Percentiles rank a stretch among this genome's conserved stretches.
These are phyloP conservation scores for Lacanobia oleracea DNA, from an alignment of 2,888 invertebrate species.

Conservation along the genomic window DNA sequence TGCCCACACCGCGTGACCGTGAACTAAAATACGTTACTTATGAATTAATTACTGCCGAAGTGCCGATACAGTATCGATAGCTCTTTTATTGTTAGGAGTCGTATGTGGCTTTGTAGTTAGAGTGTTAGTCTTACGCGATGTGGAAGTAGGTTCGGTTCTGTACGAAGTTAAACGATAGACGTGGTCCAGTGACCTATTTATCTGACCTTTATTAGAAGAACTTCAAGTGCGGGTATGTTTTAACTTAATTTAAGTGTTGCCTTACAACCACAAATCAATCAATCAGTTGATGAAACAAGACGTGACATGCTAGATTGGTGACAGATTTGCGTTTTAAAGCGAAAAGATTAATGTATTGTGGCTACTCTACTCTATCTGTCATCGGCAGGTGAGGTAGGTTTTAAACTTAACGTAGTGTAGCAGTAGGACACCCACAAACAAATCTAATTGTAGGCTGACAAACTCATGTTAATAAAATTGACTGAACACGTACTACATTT, in stretches of 20 bases:
- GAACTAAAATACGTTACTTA: constrained; percentile 61
- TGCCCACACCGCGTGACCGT: constrained; percentile 60
- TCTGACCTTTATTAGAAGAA: not conserved
- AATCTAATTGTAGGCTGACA: too few relatives aligned
- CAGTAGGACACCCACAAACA: too few relatives aligned
- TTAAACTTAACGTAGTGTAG: too few relatives aligned
- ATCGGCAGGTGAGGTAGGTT: too few relatives aligned
- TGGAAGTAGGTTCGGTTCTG: not conserved
- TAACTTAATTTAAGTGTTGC: not conserved
- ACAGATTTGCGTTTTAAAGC: too few relatives aligned
- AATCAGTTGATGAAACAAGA: too few relatives aligned
- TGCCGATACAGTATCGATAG: constrained; percentile 48
- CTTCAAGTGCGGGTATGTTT: constrained; percentile 4
- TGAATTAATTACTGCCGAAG: constrained; percentile 58
- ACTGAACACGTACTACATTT: too few relatives aligned
- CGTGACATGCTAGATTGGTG: too few relatives aligned
- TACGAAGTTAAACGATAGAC: not conserved
- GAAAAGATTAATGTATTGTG: too few relatives aligned
- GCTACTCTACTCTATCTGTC: too few relatives aligned
- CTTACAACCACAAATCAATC: not conserved
- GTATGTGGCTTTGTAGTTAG: constrained; percentile 10
- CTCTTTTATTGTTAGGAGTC: constrained; percentile 45
- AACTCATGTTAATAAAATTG: too few relatives aligned
- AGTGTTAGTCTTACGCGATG: constrained; percentile 3
- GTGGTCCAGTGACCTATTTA: not conserved